These are phyloP conservation scores for Picathartes gymnocephalus DNA, from an alignment of 2,113 vertebrate genomes.

Conservation along the genomic window DNA sequence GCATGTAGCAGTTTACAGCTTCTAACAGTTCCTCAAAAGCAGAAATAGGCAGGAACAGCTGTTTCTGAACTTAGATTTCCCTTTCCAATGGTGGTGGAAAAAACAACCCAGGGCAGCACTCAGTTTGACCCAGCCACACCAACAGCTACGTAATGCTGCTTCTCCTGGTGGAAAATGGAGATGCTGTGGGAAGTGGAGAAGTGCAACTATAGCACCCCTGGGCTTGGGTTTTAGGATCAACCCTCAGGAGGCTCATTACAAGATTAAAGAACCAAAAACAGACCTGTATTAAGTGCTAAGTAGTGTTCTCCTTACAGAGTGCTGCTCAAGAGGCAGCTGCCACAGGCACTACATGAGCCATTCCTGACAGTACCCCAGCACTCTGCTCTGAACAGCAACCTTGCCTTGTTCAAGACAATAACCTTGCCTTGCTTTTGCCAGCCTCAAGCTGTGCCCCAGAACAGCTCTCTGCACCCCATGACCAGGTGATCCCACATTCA, in stretches of 20 bases:
- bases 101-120: not conserved
- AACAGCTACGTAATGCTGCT: not conserved
- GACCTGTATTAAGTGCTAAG: not conserved
- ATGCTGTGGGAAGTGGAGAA: not conserved
- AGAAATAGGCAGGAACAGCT: not conserved
- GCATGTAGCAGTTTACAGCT: not conserved
- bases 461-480: not conserved
- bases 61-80: not conserved
- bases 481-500: not conserved
- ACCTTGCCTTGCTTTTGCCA: not conserved
- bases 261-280: not conserved
- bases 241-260: not conserved
- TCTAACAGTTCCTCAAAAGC: not conserved
- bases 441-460: not conserved
- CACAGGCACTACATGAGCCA: not conserved
- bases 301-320: not conserved
- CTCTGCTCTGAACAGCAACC: not conserved
- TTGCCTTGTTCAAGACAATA: not conserved
- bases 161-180: not conserved
- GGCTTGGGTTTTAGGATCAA: not conserved
- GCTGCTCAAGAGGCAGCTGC: not conserved
- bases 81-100: not conserved
- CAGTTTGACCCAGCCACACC: not conserved
- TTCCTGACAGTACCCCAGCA: rapidly evolving
- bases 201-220: not conserved